These are phyloP conservation scores for Pachypeltis micranthus DNA, from an alignment of 1,140 invertebrate species.

Conservation along the genomic window DNA sequence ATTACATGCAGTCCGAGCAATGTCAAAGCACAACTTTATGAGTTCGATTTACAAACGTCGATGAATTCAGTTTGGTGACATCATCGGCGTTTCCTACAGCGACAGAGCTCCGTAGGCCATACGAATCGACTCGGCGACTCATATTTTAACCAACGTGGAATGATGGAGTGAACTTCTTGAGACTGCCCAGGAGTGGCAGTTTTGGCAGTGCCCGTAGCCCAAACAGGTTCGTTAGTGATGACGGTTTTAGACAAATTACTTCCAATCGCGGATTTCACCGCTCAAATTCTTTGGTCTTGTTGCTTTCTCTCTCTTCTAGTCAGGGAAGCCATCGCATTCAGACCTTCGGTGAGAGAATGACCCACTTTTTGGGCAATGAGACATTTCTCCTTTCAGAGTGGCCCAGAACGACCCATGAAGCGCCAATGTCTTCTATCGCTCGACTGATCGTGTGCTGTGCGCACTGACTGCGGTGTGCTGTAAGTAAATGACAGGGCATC, in stretches of 20 bases:
- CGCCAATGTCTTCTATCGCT: constrained; percentile 82
- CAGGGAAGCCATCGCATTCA: constrained; percentile 93
- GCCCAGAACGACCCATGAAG: constrained; percentile 92
- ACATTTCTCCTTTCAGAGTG: constrained; percentile 95
- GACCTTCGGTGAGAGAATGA: constrained; percentile 72
- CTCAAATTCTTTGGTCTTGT: constrained; percentile 92
- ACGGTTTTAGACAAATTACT: constrained; percentile 88
- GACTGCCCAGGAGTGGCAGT: constrained; percentile 90
- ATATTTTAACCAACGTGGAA: too few species aligned
- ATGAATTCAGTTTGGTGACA: too few species aligned
- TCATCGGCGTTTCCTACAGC: too few species aligned
- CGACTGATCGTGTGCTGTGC: too few species aligned
- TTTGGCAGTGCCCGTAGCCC: constrained; percentile 99
- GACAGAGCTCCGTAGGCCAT: too few species aligned
- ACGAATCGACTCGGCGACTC: too few species aligned
- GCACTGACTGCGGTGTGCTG: constrained; percentile 63
- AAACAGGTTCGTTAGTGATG: constrained; percentile 97
- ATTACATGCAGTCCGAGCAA: too few species aligned
- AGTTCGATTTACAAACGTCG: too few species aligned
- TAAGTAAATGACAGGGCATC: constrained; percentile 83
- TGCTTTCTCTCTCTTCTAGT: constrained; percentile 85
- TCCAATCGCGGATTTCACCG: constrained; percentile 56
- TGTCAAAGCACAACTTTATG: too few species aligned
- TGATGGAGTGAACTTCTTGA: too few species aligned
- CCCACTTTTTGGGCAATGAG: constrained; percentile 81